Base-by-base conservation (phyloP, 2,888 invertebrate genomes). In the Drosophila antonietae region DNA sequence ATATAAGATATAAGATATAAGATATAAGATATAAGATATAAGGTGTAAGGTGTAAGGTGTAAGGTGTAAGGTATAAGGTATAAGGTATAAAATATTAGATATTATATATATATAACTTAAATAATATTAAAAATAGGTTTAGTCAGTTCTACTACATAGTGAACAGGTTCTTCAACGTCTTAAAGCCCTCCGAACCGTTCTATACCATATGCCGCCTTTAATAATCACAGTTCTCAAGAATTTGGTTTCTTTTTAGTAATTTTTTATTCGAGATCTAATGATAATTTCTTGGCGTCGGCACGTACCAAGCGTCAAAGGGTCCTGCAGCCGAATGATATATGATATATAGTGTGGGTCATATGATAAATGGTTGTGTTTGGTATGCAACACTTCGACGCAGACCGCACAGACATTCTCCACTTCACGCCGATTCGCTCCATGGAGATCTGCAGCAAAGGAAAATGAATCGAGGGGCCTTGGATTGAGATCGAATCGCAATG, bases 261-360 rank as follows among this genome's bases (percentile, higher is more conserved):
- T 12, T 10, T 20, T 53, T 15, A 18, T 14, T 14, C 15, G 2
- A 28, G 55, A 43, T 65, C 44, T 20, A 49, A 51, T 37, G 43
- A 64, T 56, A 46, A 46, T 47, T 15, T 31, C 37, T 57, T 31
- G 41, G 20, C 55, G 55, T 41, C 41, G 39, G 57, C 37, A 68
- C 68, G 68, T 73, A 49, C 58, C 68, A 55, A 44, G 33, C n/a
- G 20, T n/a, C n/a, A 51, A 60, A 60, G 37, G 23, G 31, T 61
- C 56, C 60, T 51, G 23, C 20, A 2, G 35, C 46, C 28, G n/a
- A 7, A 53, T 58, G 68, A 68, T 68, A 57, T 65, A 65, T 68
- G 57, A 53, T 44, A 57, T 46, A 57, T 41, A 28, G 20, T 46
- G 44, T 57, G 33, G 23, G 37, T 7, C 23, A 58, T 46, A 58